Base-by-base conservation (phyloP, 2,113 vertebrate species). In the Caloenas nicobarica region DNA sequence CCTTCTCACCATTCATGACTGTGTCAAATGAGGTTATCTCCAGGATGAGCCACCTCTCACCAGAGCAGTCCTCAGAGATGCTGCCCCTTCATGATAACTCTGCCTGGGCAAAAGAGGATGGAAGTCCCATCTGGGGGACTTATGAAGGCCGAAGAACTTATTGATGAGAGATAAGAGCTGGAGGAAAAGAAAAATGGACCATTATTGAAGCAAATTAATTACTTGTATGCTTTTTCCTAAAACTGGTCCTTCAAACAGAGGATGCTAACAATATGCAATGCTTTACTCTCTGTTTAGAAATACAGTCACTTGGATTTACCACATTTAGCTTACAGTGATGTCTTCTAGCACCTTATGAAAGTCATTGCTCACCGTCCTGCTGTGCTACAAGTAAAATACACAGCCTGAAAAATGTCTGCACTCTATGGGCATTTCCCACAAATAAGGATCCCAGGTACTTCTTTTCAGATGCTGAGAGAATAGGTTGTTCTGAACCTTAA, bases 81-180 rank as follows among this genome's bases (percentile, higher is more conserved):
- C 6, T 93, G 0, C 42, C 96, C 56, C 92, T 98, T 4, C 98
- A 98, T 0, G 96, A 98, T 8, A 83, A 54, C 86, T 74, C 97
- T 18, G 91, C 97, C 58, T 99, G 99, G 99, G 87, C 93, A 2
- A 99, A 99, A 85, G 99, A 99, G 68, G 99, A 99, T 3, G 97
- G 92, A 23, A 96, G 89, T 77, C 92, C 97, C 76, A 57, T 97
- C 33, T 99, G 99, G 99, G 98, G 98, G 4, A 66, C 98, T 3
- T 99, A 98, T 0, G 99, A 99, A 88, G 97, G 98, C 61, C 97
- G 98, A 87, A 98, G 98, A 97, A 97, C 98, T 93, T 99, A 98
- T 10, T 99, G 96, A 98, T 42, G 50, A 33, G 65, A 62, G 56
- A 25, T 18, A 9, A 70, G 66, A 33, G 48, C 38, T 54, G 38